A percentile compares a stretch with the other conserved stretches of the same genome.
phyloP scores from a whole-genome alignment of 2,888 invertebrate species.

The Sinopyrophorus schimmeli region DNA sequence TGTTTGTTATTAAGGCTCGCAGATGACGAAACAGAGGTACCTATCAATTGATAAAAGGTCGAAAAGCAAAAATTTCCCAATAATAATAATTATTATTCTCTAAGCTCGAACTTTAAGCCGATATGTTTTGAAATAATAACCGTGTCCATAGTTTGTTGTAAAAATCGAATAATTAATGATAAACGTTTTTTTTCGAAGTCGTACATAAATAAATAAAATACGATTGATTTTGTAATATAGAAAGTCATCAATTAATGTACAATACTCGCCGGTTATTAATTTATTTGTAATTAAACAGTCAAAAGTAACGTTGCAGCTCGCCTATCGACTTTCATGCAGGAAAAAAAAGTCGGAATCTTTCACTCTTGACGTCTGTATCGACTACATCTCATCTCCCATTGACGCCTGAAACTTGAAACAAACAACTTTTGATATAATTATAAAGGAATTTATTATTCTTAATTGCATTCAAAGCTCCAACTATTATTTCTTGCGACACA shows the following conservation, averaged over 20 bases:
- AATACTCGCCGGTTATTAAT: constrained; percentile 3
- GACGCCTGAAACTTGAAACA: constrained; percentile 14
- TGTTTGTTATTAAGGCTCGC: too few relatives aligned
- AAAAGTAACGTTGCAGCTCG: background rate
- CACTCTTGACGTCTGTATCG: constrained; percentile 11
- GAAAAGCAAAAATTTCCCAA: too few relatives aligned
- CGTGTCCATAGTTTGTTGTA: too few relatives aligned
- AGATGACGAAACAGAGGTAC: too few relatives aligned
- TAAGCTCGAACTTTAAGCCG: too few relatives aligned
- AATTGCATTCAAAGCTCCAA: constrained; percentile 10
- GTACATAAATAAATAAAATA: too few relatives aligned
- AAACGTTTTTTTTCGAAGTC: too few relatives aligned
- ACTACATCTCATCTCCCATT: constrained; percentile 14
- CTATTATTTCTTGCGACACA: too few relatives aligned
- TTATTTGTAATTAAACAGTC: constrained; percentile 12
- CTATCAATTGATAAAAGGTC: too few relatives aligned
- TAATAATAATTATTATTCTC: too few relatives aligned
- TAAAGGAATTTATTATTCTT: constrained; percentile 15
- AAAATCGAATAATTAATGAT: background rate
- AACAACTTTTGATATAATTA: constrained; percentile 18
- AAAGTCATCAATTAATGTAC: constrained; percentile 1
- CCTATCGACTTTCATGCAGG: too few relatives aligned
- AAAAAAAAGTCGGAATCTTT: constrained; percentile 1
- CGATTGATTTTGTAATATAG: constrained; percentile 7
- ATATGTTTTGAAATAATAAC: too few relatives aligned